Conservation (phyloP, 2,797 vertebrate genomes). For the Forpus xanthops region DNA sequence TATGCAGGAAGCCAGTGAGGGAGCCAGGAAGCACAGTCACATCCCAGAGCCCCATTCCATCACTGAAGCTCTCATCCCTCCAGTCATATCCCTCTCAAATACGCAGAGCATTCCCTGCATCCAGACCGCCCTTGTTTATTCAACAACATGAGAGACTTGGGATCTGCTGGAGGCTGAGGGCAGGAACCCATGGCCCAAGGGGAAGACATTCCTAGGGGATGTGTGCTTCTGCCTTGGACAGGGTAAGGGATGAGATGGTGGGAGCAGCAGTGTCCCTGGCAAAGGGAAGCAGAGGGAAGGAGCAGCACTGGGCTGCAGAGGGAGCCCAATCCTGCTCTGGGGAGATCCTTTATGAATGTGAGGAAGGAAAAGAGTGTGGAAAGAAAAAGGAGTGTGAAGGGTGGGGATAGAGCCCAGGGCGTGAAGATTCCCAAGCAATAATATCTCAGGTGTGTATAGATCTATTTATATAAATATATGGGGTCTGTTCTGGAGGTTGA, state of each 20-base stretch:
- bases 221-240: neutral
- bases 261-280: neutral
- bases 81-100: neutral
- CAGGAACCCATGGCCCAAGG: neutral
- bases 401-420: neutral
- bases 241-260: neutral
- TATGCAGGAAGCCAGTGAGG: neutral
- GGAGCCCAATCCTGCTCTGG: neutral
- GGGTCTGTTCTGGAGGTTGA: neutral
- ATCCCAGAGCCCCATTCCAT: neutral
- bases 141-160: neutral
- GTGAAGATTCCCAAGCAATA: neutral
- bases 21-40: neutral
- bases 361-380: neutral
- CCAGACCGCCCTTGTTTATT: neutral
- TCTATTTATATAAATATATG: neutral
- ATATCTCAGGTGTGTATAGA: neutral
- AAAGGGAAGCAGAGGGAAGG: neutral
- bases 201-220: neutral
- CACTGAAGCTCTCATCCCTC: neutral
- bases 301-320: neutral
- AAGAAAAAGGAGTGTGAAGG: neutral
- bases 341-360: neutral
- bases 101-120: rapidly evolving
- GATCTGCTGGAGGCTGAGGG: neutral